phyloP scores from a whole-genome alignment of 2,797 vertebrate species.

The Harpagifer antarcticus region DNA sequence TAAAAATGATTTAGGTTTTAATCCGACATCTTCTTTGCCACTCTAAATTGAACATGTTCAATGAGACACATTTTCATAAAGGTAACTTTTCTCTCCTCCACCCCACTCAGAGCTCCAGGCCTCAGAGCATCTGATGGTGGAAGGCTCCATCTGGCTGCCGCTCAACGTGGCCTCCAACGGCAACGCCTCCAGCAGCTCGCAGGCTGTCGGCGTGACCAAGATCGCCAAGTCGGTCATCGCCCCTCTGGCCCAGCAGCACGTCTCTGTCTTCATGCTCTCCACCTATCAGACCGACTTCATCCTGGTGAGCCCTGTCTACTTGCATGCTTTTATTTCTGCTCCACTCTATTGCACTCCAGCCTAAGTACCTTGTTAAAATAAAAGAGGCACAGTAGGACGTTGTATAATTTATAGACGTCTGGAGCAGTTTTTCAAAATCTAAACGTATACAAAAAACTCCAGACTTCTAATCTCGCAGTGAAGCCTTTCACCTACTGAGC shows the following conservation, averaged over 20 bases:
- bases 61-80: not conserved
- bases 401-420: constrained; percentile 12
- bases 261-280: constrained; percentile 97
- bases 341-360: not conserved
- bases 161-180: constrained; percentile 94
- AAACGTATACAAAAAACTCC: not conserved
- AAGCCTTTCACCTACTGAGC: constrained; percentile 86
- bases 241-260: constrained; percentile 94
- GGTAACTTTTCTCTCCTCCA: not conserved
- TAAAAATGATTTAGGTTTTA: too few relatives aligned
- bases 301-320: constrained; percentile 85
- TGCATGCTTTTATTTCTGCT: not conserved
- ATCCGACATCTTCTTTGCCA: too few relatives aligned
- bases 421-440: not conserved
- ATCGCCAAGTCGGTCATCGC: constrained; percentile 96
- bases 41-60: not conserved
- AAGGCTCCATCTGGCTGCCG: constrained; percentile 93
- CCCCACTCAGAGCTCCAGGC: constrained; percentile 88
- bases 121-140: constrained; percentile 94
- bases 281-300: constrained; percentile 99
- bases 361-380: not conserved
- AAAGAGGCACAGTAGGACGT: not conserved
- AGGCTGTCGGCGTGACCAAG: constrained; percentile 95
- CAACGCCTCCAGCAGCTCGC: constrained; percentile 86
- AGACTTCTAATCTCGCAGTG: constrained; percentile 45